A percentile compares a stretch with the other conserved stretches of the same genome.
phyloP scores from a whole-genome alignment of 2,797 vertebrate genomes.

The Pseudochirops cupreus region DNA sequence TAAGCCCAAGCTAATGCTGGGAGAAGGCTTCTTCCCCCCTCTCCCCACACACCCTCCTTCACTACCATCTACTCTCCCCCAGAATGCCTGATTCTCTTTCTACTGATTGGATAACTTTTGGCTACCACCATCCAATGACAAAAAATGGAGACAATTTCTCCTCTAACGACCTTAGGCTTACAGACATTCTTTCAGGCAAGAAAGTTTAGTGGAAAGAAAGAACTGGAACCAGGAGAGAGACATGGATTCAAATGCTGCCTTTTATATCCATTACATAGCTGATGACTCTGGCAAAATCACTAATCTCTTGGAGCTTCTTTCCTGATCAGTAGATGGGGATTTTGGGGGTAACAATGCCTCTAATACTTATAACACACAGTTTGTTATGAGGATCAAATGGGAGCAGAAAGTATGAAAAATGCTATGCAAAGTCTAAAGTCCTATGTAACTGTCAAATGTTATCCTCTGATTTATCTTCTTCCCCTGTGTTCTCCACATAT shows the following conservation, averaged over 20 bases:
- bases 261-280: neutral
- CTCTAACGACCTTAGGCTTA: too few species aligned
- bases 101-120: too few species aligned
- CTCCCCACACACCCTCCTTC: too few species aligned
- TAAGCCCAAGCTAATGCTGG: too few species aligned
- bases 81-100: too few species aligned
- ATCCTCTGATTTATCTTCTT: too few species aligned
- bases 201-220: neutral
- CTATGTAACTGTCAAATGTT: too few species aligned
- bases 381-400: neutral
- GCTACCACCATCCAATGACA: too few species aligned
- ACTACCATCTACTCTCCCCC: too few species aligned
- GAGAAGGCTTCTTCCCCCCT: too few species aligned
- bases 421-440: neutral
- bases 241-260: neutral
- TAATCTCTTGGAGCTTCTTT: neutral
- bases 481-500: neutral
- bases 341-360: neutral
- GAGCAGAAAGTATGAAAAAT: neutral
- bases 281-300: neutral
- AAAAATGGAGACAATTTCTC: too few species aligned
- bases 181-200: neutral
- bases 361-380: neutral
- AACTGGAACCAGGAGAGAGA: neutral
- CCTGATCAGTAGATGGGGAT: slow-evolving; percentile 2